phyloP scores from a whole-genome alignment of 23 tunicate genomes.

The Halocynthia aurantium region DNA sequence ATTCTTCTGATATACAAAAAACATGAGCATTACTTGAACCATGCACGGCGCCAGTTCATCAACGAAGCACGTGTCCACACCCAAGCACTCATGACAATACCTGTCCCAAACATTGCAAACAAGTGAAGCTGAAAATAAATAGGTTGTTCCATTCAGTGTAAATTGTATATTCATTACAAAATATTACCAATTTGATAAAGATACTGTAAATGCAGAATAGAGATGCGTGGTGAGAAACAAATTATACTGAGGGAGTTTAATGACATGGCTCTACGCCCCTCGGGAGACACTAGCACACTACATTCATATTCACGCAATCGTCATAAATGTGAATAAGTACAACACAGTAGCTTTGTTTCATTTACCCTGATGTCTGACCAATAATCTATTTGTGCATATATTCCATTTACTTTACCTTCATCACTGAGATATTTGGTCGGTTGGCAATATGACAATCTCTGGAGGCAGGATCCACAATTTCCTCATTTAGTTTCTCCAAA shows the following conservation, averaged over 20 bases:
- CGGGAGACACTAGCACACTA: too few relatives aligned
- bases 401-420: constrained; percentile 18
- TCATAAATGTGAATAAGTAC: too few relatives aligned
- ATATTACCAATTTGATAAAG: too few relatives aligned
- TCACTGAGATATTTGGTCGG: constrained; percentile 52
- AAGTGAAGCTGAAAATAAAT: constrained; percentile 34
- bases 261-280: too few relatives aligned
- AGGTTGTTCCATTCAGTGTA: not conserved
- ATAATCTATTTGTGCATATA: too few relatives aligned
- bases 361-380: too few relatives aligned
- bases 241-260: too few relatives aligned
- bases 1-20: not conserved
- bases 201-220: too few relatives aligned
- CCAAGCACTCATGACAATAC: constrained; percentile 84
- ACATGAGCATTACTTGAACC: constrained; percentile 53
- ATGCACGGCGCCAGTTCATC: constrained; percentile 69
- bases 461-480: constrained; percentile 36
- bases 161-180: too few relatives aligned
- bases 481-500: constrained; percentile 37
- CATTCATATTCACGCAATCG: too few relatives aligned
- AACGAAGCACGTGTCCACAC: constrained; percentile 81
- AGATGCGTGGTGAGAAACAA: too few relatives aligned
- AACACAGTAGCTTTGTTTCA: too few relatives aligned
- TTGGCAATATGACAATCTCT: constrained; percentile 29
- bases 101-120: constrained; percentile 71